Conservation (phyloP, 2,888 invertebrate species). For the Pseudanteris insignis region DNA sequence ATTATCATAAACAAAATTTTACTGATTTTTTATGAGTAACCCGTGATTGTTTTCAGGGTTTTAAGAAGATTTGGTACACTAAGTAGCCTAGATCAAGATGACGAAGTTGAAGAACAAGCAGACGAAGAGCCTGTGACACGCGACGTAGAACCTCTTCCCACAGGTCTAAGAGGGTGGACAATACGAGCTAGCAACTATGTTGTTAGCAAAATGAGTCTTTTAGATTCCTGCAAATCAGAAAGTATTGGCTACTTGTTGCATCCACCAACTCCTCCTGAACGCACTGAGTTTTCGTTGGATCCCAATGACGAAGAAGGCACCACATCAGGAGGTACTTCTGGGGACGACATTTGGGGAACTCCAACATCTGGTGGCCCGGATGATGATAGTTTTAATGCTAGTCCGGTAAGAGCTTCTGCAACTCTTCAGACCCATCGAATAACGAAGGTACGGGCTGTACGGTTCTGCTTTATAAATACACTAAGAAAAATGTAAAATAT, state of each 20-base stretch:
- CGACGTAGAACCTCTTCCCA: conserved; percentile 63
- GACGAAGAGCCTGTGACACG: conserved; percentile 56
- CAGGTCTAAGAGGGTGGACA: conserved; percentile 78
- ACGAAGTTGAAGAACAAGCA: conserved; percentile 59
- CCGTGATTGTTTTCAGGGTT: conserved; percentile 58
- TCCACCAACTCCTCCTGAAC: conserved; percentile 62
- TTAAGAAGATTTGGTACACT: conserved; percentile 66
- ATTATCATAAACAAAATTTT: no score
- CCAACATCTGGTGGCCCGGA: conserved; percentile 86
- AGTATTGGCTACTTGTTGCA: conserved; percentile 62
- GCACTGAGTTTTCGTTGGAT: conserved; percentile 62
- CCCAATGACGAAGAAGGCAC: conserved; percentile 77
- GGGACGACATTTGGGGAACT: conserved; percentile 89
- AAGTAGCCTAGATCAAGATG: conserved; percentile 66
- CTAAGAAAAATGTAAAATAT: conserved; percentile 43
- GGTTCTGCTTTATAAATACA: conserved; percentile 38
- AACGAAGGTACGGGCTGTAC: conserved; percentile 48
- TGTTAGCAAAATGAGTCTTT: conserved; percentile 81
- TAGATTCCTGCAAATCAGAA: conserved; percentile 73
- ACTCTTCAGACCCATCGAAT: conserved; percentile 39
- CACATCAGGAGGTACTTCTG: conserved; percentile 84
- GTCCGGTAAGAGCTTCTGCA: conserved; percentile 57
- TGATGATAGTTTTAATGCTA: conserved; percentile 71
- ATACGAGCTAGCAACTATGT: conserved; percentile 83
- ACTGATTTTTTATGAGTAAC: no score